These are phyloP conservation scores for Thecophora atra DNA, from an alignment of 2,888 invertebrate genomes.

Conservation along the genomic window DNA sequence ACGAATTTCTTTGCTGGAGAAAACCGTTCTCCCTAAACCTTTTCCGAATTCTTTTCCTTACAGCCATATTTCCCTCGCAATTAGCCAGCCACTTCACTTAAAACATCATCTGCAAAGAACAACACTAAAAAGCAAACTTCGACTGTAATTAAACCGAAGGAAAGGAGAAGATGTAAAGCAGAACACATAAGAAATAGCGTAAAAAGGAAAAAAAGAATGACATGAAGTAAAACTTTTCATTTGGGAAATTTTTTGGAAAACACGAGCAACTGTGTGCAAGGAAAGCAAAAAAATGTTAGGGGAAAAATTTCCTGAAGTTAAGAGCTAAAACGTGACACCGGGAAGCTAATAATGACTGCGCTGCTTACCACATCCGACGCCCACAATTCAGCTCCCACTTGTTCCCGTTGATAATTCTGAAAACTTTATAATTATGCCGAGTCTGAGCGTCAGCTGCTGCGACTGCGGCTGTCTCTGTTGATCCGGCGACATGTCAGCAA, in stretches of 20 bases:
- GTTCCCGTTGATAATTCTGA: not conserved
- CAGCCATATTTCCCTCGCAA: too few species aligned
- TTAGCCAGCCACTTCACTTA: too few species aligned
- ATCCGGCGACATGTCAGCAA: not conserved
- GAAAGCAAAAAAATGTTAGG: not conserved
- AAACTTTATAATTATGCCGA: not conserved
- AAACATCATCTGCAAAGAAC: too few species aligned
- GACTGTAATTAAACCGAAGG: too few species aligned
- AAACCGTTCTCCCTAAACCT: too few species aligned
- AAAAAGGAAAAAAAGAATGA: not conserved
- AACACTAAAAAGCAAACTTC: too few species aligned
- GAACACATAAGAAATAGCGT: too few species aligned
- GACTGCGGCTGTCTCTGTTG: not conserved
- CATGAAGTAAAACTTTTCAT: constrained; percentile 19
- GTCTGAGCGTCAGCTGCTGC: too few species aligned
- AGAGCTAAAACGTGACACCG: constrained; percentile 32
- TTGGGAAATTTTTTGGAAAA: constrained; percentile 12
- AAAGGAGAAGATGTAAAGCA: too few species aligned
- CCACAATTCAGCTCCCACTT: constrained; percentile 49
- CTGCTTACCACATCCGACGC: constrained; percentile 50
- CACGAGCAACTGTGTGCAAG: constrained; percentile 1
- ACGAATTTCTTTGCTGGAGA: too few species aligned
- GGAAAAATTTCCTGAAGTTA: not conserved
- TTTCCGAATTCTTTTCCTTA: too few species aligned
- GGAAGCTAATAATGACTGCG: not conserved